Conservation (phyloP, 2,113 vertebrate genomes). For the Cavia aperea region DNA sequence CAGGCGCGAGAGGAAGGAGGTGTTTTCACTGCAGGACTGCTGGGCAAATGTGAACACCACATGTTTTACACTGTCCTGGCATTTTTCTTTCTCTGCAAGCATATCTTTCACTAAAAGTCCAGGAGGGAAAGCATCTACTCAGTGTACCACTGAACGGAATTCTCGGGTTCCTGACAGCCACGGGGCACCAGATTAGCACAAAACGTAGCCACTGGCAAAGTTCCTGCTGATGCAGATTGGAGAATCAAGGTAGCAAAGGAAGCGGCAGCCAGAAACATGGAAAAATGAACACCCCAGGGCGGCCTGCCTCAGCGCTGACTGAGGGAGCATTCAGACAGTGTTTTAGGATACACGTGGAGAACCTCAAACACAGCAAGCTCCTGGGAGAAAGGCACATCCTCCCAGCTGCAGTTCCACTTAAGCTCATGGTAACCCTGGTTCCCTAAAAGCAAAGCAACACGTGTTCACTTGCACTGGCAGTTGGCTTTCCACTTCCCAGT, state of each 20-base stretch:
- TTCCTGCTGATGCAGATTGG: background rate
- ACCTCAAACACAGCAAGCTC: background rate
- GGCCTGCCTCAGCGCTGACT: background rate
- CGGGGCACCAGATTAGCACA: background rate
- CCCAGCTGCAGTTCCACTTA: background rate
- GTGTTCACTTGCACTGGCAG: background rate
- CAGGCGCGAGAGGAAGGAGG: background rate
- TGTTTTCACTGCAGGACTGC: background rate
- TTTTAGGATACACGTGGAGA: background rate
- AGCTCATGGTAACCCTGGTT: background rate
- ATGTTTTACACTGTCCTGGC: background rate
- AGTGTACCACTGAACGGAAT: background rate
- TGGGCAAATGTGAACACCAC: background rate
- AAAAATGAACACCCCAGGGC: background rate
- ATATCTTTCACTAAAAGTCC: background rate
- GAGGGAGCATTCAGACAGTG: background rate
- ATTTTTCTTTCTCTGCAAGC: constrained; percentile 13
- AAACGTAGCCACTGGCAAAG: background rate
- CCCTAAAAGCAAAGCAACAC: background rate
- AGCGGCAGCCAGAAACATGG: background rate
- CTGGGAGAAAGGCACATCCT: background rate
- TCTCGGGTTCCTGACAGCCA: background rate
- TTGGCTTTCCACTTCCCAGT: constrained; percentile 2
- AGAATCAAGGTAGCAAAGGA: background rate
- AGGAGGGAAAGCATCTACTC: constrained; percentile 5